Evolutionary conservation across 2,113 vertebrate genomes (phyloP), one percentile per base, ranked within the genome.

Genomic region (Geococcyx californianus): DNA sequence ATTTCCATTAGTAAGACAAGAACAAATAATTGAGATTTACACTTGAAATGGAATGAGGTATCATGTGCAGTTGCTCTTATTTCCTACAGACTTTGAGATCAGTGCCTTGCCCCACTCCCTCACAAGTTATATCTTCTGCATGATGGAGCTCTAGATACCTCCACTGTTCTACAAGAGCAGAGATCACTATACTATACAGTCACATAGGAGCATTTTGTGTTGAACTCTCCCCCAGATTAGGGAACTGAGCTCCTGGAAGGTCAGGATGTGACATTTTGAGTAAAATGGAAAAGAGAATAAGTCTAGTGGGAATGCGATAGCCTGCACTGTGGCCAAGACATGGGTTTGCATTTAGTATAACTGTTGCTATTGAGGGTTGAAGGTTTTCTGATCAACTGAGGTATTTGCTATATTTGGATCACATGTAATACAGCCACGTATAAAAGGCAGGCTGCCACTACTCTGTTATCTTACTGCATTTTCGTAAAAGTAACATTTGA

Each of bases 291-390:
- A 13, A 38, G 60, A 66, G 24, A 44, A 34, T 31, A 73, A 44
- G 9, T 24, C 3, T 36, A 13, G 13, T 62, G 9, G 20, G 58
- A 85, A 47, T 19, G 20, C 10, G 20, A 3, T 26, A 75, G n/a
- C 25, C 16, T 0, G 0, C 23, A 3, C 25, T 59, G 23, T 2
- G 3, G 54, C 29, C 19, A 85, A 72, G 33, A 34, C 0, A 1
- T 20, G 10, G 2, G 75, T 55, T 45, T 84, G 51, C 17, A 38
- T 26, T 45, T 73, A 47, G 8, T 40, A 15, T 26, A 60, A 58
- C 18, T 62, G 24, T 19, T 87, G 66, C 45, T 80, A 5, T 20
- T 56, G 74, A 72, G 13, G 16, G 23, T 3, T 75, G 29, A 72
- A 63, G 13, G 11, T 47, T 85, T 85, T 44, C 34, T 47, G 24